Conservation (phyloP, 1,140 invertebrate species). For the Psix sp. region DNA sequence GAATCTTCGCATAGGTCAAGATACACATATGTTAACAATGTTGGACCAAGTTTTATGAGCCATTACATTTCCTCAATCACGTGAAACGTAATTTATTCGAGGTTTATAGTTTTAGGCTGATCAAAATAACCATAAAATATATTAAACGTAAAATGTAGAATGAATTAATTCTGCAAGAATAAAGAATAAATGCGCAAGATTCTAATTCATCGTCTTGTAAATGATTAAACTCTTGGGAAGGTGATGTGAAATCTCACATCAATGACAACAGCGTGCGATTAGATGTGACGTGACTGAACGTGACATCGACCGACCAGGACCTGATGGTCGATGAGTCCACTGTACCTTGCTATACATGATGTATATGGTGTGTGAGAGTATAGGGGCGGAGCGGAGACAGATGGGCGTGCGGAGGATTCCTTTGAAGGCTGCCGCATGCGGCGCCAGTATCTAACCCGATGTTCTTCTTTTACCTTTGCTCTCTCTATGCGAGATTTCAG, state of each 20-base stretch:
- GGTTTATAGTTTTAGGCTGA: conserved; percentile 22
- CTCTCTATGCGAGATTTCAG: conserved; percentile 54
- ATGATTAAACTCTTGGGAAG: conserved; percentile 34
- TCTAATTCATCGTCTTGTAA: conserved; percentile 22
- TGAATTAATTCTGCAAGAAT: background rate
- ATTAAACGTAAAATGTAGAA: no score
- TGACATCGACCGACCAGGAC: conserved; percentile 48
- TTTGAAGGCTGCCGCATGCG: conserved; percentile 77
- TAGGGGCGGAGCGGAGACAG: conserved; percentile 77
- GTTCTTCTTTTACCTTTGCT: conserved; percentile 59
- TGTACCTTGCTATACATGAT: conserved; percentile 69
- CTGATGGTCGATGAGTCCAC: conserved; percentile 66
- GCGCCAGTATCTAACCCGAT: conserved; percentile 71
- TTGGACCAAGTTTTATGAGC: conserved; percentile 15
- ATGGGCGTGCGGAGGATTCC: conserved; percentile 76
- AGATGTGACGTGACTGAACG: conserved; percentile 56
- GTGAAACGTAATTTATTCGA: conserved; percentile 24
- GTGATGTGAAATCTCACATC: conserved; percentile 50
- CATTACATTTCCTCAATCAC: conserved; percentile 33
- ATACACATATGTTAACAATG: conserved; percentile 1
- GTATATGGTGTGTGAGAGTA: conserved; percentile 75
- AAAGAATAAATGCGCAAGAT: conserved; percentile 12
- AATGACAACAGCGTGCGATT: conserved; percentile 47
- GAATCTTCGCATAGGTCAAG: background rate
- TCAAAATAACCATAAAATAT: no score